phyloP scores from a whole-genome alignment of 2,113 vertebrate species.

The Origma solitaria region DNA sequence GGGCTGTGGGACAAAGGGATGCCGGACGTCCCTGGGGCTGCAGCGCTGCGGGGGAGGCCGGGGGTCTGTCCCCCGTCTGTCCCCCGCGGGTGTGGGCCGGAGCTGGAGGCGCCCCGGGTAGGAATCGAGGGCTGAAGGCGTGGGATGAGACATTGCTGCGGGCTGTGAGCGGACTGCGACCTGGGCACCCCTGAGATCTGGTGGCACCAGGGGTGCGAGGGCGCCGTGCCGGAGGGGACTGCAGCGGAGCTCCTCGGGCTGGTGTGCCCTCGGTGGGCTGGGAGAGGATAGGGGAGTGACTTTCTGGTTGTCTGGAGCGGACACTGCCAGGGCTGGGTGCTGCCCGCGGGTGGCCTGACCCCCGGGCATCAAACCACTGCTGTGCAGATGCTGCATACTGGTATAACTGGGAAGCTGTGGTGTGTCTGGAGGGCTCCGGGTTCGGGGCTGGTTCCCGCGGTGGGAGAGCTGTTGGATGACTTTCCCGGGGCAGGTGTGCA shows the following conservation, averaged over 20 bases:
- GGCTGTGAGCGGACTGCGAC: neutral
- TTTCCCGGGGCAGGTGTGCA: neutral
- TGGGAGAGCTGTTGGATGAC: neutral
- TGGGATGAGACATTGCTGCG: rapidly evolving
- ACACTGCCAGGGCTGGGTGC: neutral
- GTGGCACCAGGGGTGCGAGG: rapidly evolving
- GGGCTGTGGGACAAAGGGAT: neutral
- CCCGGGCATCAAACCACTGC: neutral
- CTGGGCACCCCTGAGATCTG: neutral
- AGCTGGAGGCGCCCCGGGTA: neutral
- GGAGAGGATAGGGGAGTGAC: too few relatives aligned
- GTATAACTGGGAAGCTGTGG: neutral
- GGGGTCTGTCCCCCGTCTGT: neutral
- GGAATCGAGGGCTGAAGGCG: neutral
- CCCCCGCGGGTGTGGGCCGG: too few relatives aligned
- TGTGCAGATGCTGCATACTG: neutral
- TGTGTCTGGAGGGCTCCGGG: neutral
- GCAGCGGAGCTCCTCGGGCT: rapidly evolving
- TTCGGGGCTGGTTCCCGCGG: neutral
- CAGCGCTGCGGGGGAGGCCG: neutral
- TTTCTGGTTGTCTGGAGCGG: neutral
- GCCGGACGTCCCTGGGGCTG: neutral
- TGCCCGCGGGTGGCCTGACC: neutral
- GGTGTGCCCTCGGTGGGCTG: rapidly evolving
- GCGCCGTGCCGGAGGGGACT: neutral